Base-by-base conservation (phyloP, 2,888 invertebrate species). In the Chelonus formosanus region DNA sequence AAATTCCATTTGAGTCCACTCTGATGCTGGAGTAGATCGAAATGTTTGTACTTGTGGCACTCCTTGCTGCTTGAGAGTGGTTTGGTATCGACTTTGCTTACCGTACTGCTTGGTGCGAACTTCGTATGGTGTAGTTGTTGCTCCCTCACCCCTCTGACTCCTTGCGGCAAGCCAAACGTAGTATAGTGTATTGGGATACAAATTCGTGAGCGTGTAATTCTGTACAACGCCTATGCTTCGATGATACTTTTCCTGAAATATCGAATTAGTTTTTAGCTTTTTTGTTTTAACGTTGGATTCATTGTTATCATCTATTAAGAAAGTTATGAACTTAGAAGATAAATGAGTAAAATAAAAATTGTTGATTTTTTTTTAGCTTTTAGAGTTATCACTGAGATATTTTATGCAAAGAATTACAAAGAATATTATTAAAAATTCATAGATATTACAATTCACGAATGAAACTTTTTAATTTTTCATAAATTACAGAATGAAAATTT, bases 51-150 rank as follows among this genome's bases (percentile, higher is more conserved):
- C 57, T 32, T 35, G 60, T 74, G 81, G 79, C 80, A 80, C 79
- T 82, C 82, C 82, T 81, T 76, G 83, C 82, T 81, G 82, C 82
- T 71, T 81, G 70, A 70, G 63, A 45, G 54, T 65, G 52, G 40
- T 67, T 55, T 53, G 53, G 67, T 68, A 63, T 52, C 43, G 61
- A 58, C 57, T 70, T 78, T 78, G 87, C 97, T 93, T 94, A 98
- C 98, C 96, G 89, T 96, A 97, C 91, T 96, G 96, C 86, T 96
- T 96, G 61, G 98, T 98, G 86, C 95, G 90, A 76, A 96, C 95
- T 73, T 95, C 94, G 74, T 97, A 93, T 8, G 96, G 94, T 47
- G 96, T 95, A 10, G 97, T 97, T 63, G 96, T 95, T 43, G 97
- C 97, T 10, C 98, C 98, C 85, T 96, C 97, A 7, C 98, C 98